Conservation (phyloP, 2,113 vertebrate genomes). For the Gopherus evgoodei region DNA sequence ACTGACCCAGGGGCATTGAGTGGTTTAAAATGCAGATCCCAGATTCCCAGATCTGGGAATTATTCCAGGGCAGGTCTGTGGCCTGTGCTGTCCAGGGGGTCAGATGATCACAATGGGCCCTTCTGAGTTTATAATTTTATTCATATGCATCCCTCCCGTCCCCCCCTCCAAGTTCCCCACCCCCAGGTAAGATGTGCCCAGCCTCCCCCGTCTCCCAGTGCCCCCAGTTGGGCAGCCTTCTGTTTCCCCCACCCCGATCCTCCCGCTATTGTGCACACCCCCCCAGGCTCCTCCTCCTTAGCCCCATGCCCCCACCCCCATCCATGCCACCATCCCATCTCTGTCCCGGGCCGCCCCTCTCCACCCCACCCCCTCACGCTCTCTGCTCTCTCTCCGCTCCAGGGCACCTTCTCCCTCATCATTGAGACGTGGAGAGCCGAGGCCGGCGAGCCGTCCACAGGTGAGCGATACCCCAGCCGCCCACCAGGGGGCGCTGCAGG, state of each 20-base stretch:
- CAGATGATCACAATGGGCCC: neutral
- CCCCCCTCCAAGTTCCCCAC: neutral
- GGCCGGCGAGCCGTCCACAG: constrained; percentile 77
- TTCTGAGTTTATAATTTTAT: neutral
- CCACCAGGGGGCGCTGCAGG: neutral
- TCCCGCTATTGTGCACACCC: neutral
- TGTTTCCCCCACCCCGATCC: neutral
- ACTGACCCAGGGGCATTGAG: neutral
- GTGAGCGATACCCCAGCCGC: constrained; percentile 63
- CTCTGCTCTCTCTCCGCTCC: neutral
- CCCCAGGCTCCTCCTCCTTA: neutral
- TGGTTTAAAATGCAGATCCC: neutral
- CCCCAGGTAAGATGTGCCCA: neutral
- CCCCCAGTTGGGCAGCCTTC: neutral
- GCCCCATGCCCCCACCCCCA: neutral
- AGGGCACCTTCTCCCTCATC: constrained; percentile 89
- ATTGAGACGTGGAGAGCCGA: constrained; percentile 89
- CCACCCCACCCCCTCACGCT: neutral
- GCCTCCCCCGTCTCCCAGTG: neutral
- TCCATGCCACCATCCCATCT: neutral
- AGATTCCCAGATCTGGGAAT: neutral
- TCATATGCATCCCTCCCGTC: rapidly evolving
- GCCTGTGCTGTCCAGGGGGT: neutral
- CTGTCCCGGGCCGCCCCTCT: neutral
- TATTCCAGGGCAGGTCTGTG: neutral